Evolutionary conservation across 2,797 vertebrate species (phyloP).

Genomic region (Heterohyrax brucei): DNA sequence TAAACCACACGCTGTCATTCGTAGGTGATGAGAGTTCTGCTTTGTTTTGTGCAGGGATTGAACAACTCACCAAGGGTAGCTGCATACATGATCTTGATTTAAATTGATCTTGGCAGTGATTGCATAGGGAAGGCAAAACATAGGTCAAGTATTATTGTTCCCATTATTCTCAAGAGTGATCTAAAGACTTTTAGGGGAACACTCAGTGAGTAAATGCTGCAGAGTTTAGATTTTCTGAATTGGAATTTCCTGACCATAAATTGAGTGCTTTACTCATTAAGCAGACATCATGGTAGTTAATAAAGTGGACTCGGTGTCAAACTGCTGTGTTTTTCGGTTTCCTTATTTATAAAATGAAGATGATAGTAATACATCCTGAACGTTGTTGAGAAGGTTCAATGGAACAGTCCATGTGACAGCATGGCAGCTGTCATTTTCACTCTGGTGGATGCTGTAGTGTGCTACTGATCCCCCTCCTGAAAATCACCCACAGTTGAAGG

Average conservation of each 20-base stretch:
- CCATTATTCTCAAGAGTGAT: background rate
- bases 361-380: background rate
- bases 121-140: background rate
- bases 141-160: background rate
- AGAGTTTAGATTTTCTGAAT: background rate
- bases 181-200: background rate
- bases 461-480: background rate
- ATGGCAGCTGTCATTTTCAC: background rate
- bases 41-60: background rate
- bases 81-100: background rate
- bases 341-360: slow-evolving; percentile 13
- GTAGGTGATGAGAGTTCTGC: background rate
- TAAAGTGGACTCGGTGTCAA: background rate
- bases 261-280: background rate
- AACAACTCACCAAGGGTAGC: background rate
- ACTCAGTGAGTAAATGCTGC: background rate
- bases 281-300: background rate
- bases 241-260: background rate
- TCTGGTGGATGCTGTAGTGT: background rate
- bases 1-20: background rate
- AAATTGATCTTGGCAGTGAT: background rate
- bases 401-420: too few species aligned
- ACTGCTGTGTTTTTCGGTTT: background rate
- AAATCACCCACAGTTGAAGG: background rate
- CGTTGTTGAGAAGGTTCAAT: too few species aligned